A percentile compares a stretch with the other conserved stretches of the same genome.
Evolutionary conservation across 2,113 vertebrate species (phyloP).

Genomic region (Apus apus): DNA sequence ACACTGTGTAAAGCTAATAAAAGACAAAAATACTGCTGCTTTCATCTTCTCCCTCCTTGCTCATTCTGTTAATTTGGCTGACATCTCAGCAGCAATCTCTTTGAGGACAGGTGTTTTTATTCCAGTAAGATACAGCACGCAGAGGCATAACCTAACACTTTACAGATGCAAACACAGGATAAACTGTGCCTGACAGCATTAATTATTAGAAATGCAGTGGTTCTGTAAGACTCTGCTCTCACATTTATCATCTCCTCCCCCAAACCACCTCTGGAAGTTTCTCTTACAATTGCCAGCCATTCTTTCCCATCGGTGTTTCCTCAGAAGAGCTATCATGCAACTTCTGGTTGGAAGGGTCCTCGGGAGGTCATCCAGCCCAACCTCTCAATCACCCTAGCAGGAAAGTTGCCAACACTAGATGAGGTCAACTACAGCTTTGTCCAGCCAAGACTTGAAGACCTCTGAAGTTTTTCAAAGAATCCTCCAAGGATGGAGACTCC

Average conservation of each 20-base stretch:
- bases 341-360: neutral
- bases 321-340: neutral
- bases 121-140: neutral
- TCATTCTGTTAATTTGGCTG: neutral
- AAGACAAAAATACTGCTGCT: neutral
- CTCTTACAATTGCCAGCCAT: neutral
- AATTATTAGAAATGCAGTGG: neutral
- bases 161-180: neutral
- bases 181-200: neutral
- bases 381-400: neutral
- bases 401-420: neutral
- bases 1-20: neutral
- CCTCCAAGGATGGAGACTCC: neutral
- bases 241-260: neutral
- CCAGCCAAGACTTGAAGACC: neutral
- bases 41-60: neutral
- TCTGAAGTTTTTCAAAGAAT: neutral
- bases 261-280: constrained; percentile 11
- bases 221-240: neutral
- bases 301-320: neutral
- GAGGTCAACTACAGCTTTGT: neutral
- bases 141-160: neutral
- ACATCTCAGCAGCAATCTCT: neutral
- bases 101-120: neutral
- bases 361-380: neutral